Evolutionary conservation across 2,888 invertebrate genomes (phyloP), one percentile per base, ranked within the genome.

Genomic region (Clivina fossor): DNA sequence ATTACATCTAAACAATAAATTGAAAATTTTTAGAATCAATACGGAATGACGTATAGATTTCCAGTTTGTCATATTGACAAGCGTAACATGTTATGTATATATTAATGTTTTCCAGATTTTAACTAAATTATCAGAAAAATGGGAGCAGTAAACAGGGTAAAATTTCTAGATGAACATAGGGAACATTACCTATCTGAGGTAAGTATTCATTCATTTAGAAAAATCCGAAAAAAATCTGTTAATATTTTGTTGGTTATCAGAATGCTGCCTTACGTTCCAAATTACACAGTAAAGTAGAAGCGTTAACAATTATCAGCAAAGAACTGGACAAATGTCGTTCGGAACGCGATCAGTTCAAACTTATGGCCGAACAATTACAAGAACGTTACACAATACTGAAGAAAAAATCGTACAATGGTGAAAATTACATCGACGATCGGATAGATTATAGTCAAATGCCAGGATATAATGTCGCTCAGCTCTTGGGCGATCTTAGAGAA

Each of bases 211-310:
- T 5, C 1, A 9, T 26, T 22, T 22, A 7, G 15, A 18, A 7
- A 11, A 4, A n/a, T 2, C 3, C 11, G 7, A 19, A n/a, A 22
- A n/a, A 18, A 38, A 28, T 16, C 24, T 20, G 22, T 38, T 20
- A 16, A 47, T 44, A 54, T 56, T 24, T 58, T 47, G 9, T 33
- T 30, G 26, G 49, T 62, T 61, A 2, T 13, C 32, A 84, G 84
- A 81, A 81, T 63, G 79, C 80, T 7, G 83, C 82, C 1, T 70
- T 85, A 13, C 81, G 82, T 66, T 81, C 86, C 59, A 90, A 90
- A 71, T 74, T 91, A 19, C 85, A 88, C 66, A 86, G 90, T 66
- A 92, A 93, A 72, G 79, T 86, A 47, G 90, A 91, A 72, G 91
- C 91, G 2, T 71, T 93, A 28, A 75, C 84, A n/a, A 87, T 90